phyloP scores from a whole-genome alignment of 2,113 vertebrate genomes.

The Antechinus stuartii region DNA sequence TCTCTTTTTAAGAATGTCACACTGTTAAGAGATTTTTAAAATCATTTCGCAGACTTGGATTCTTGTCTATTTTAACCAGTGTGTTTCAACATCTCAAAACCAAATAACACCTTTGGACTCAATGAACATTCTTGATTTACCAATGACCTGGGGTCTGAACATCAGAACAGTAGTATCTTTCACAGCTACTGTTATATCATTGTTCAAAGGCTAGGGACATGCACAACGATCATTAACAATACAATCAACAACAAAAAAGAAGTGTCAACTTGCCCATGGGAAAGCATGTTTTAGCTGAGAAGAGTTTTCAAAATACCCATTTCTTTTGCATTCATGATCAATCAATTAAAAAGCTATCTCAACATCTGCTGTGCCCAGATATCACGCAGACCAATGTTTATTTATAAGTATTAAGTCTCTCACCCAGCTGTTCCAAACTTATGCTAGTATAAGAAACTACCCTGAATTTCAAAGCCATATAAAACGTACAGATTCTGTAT shows the following conservation, averaged over 20 bases:
- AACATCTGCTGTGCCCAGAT: background rate
- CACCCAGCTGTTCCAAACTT: background rate
- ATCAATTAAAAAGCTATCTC: background rate
- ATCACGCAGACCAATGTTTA: background rate
- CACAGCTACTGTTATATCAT: slow-evolving; percentile 8
- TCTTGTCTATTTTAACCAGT: slow-evolving; percentile 35
- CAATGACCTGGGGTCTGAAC: slow-evolving; percentile 4
- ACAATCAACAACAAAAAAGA: slow-evolving; percentile 7
- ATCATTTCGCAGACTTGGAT: slow-evolving; percentile 1
- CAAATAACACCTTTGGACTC: slow-evolving; percentile 33
- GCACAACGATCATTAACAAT: slow-evolving; percentile 19
- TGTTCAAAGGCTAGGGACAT: slow-evolving; percentile 40
- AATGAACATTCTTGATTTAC: slow-evolving; percentile 14
- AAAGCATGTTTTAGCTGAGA: background rate
- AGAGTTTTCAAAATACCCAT: background rate
- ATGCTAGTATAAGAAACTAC: background rate
- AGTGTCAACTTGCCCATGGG: background rate
- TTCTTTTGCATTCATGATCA: background rate
- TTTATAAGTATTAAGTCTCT: background rate
- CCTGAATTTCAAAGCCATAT: slow-evolving; percentile 52
- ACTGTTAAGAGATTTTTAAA: background rate
- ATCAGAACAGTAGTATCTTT: slow-evolving; percentile 13
- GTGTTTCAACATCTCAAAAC: slow-evolving; percentile 51
- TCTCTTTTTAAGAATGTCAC: background rate
- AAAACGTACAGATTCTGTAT: slow-evolving; percentile 73